phyloP scores from a whole-genome alignment of 2,888 invertebrate genomes.

The Andrena praecox region DNA sequence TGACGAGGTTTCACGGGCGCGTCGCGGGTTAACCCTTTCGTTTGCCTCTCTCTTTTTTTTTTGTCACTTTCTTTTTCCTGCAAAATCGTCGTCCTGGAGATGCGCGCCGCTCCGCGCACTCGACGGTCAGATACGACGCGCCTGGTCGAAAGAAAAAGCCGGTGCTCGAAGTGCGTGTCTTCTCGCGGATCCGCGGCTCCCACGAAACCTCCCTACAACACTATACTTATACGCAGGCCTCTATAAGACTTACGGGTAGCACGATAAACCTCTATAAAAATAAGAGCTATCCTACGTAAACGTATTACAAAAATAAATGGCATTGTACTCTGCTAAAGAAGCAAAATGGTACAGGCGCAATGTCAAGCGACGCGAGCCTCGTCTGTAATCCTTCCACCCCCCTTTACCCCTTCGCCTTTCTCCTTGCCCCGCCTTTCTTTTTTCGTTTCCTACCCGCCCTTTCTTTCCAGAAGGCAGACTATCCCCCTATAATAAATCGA shows the following conservation, averaged over 20 bases:
- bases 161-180: constrained; percentile 71
- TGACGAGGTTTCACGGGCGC: neutral
- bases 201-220: constrained; percentile 73
- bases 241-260: constrained; percentile 83
- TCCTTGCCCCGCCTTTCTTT: neutral
- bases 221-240: constrained; percentile 81
- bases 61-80: neutral
- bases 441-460: neutral
- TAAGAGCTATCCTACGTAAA: constrained; percentile 84
- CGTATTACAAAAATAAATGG: constrained; percentile 85
- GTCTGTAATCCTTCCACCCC: constrained; percentile 48
- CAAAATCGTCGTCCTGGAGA: neutral
- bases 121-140: neutral
- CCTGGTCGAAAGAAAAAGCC: constrained; percentile 61
- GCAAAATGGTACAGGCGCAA: constrained; percentile 84
- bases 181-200: constrained; percentile 65
- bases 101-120: neutral
- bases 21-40: neutral
- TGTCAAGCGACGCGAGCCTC: constrained; percentile 82
- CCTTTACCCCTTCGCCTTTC: neutral
- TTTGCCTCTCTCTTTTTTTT: neutral
- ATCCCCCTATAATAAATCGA: constrained; percentile 39
- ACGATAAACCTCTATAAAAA: constrained; percentile 83
- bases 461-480: neutral
- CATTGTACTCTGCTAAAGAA: constrained; percentile 85